Conservation (phyloP, 2,113 vertebrate genomes). For the Chlorodrepanis virens region DNA sequence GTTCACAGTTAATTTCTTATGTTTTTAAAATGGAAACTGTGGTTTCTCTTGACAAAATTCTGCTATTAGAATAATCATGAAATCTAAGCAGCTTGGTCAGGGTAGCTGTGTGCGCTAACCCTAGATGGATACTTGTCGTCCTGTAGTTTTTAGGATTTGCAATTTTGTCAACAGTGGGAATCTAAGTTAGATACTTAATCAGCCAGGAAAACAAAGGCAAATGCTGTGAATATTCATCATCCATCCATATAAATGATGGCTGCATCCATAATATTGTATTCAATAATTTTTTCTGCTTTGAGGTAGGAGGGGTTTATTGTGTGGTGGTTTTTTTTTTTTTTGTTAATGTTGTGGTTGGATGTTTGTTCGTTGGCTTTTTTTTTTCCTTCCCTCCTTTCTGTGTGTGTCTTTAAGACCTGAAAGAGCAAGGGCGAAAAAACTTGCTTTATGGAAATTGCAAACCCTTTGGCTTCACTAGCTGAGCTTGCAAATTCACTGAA, state of each 20-base stretch:
- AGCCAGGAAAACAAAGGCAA: background rate
- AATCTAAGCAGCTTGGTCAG: background rate
- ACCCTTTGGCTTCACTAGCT: background rate
- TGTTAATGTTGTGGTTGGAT: background rate
- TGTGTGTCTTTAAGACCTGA: background rate
- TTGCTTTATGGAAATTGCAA: background rate
- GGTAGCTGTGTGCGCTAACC: background rate
- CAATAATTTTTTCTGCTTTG: background rate
- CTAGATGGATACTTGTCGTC: background rate
- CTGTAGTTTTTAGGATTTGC: background rate
- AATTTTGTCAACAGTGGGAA: background rate
- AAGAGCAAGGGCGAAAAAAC: background rate
- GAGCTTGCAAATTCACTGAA: background rate
- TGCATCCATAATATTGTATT: background rate
- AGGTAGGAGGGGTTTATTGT: background rate
- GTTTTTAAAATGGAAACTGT: background rate
- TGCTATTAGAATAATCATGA: background rate
- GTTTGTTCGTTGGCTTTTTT: background rate
- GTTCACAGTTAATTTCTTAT: background rate
- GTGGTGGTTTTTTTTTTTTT: background rate
- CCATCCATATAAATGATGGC: background rate
- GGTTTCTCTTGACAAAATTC: background rate
- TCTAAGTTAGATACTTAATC: background rate
- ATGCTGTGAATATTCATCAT: background rate
- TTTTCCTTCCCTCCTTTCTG: background rate